These are phyloP conservation scores for Pangasianodon hypophthalmus DNA, from an alignment of 2,113 vertebrate genomes.

Conservation along the genomic window DNA sequence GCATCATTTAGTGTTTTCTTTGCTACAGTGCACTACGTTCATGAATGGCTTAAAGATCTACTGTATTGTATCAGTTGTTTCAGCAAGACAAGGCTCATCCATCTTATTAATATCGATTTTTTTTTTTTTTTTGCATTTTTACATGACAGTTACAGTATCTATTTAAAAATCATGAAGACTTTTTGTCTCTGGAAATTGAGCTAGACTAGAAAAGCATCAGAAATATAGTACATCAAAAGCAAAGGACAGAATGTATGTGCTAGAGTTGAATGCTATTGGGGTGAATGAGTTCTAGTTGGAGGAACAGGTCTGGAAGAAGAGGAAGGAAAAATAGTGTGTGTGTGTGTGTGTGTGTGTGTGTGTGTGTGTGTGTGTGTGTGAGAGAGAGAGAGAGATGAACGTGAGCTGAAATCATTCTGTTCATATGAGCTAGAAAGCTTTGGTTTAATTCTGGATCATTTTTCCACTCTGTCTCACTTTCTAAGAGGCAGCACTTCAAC, in stretches of 20 bases:
- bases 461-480: constrained; percentile 34
- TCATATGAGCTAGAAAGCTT: constrained; percentile 19
- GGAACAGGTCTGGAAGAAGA: constrained; percentile 13
- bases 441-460: constrained; percentile 1
- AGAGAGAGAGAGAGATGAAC: not conserved
- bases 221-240: not conserved
- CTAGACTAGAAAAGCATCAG: not conserved
- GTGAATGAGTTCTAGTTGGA: constrained; percentile 27
- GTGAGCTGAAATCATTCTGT: constrained; percentile 7
- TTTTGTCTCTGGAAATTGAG: not conserved
- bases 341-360: not conserved
- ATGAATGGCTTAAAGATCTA: not conserved
- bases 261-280: not conserved
- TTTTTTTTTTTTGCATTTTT: not conserved
- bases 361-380: not conserved
- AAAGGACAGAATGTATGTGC: not conserved
- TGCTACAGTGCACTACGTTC: not conserved
- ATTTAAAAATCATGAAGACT: not conserved
- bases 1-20: not conserved
- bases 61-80: not conserved
- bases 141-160: not conserved
- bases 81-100: not conserved
- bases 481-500: not conserved
- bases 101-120: not conserved
- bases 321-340: constrained; percentile 17